These are phyloP conservation scores for Germaria angustata DNA, from an alignment of 2,888 invertebrate species.

Conservation along the genomic window DNA sequence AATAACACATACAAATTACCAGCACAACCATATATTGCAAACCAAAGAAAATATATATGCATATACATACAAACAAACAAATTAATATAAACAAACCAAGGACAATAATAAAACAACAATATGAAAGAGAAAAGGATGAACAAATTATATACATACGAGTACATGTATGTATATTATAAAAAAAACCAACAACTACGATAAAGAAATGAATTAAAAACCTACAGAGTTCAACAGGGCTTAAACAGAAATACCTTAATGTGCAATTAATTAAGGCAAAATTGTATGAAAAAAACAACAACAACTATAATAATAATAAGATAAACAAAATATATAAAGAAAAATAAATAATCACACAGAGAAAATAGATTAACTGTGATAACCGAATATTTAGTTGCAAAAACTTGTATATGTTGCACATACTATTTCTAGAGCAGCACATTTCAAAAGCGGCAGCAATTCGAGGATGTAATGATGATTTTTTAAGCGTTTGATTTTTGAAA, in stretches of 20 bases:
- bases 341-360: slow-evolving; percentile 35
- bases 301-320: not conserved
- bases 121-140: slow-evolving; percentile 12
- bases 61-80: not conserved
- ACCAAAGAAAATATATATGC: not conserved
- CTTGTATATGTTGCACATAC: too few relatives aligned
- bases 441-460: too few relatives aligned
- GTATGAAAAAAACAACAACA: slow-evolving; percentile 33
- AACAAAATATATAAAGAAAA: not conserved
- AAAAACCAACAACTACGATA: not conserved
- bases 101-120: slow-evolving; percentile 23
- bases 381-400: too few relatives aligned
- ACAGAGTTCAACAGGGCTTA: slow-evolving; percentile 64
- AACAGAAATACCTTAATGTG: slow-evolving; percentile 63
- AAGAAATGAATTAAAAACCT: slow-evolving; percentile 48
- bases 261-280: slow-evolving; percentile 67
- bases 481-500: too few relatives aligned
- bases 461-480: too few relatives aligned
- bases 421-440: too few relatives aligned
- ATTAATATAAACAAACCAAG: slow-evolving; percentile 50
- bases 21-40: not conserved
- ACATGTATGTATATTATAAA: too few relatives aligned
- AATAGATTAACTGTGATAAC: too few relatives aligned
- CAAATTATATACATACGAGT: not conserved
- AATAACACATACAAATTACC: slow-evolving; percentile 8